Percentiles rank a stretch among this genome's conserved stretches.
Evolutionary conservation across 2,888 invertebrate species (phyloP).

Genomic region (Octonoba sinensis): DNA sequence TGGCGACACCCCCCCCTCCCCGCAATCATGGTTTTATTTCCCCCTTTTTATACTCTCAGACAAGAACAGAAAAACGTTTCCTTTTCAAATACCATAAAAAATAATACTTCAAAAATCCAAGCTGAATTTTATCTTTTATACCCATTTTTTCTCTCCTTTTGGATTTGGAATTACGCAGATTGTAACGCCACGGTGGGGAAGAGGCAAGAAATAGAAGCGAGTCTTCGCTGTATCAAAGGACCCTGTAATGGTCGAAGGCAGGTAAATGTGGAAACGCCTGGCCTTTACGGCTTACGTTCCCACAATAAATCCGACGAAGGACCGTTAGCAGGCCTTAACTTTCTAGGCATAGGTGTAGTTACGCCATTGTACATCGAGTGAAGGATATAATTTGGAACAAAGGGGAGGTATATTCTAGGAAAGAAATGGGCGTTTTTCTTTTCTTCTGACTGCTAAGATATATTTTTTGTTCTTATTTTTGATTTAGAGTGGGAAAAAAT

Average conservation of each 20-base stretch:
- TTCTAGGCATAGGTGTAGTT: slow-evolving; percentile 39
- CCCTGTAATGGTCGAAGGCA: slow-evolving; percentile 41
- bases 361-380: slow-evolving; percentile 38
- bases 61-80: slow-evolving; percentile 24
- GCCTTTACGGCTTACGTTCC: slow-evolving; percentile 59
- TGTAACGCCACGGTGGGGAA: slow-evolving; percentile 7
- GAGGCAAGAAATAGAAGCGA: too few species aligned
- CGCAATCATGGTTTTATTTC: slow-evolving; percentile 14
- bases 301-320: slow-evolving; percentile 48
- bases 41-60: slow-evolving; percentile 5
- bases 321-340: slow-evolving; percentile 49
- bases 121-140: slow-evolving; percentile 30
- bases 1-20: slow-evolving; percentile 26
- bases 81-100: slow-evolving; percentile 44
- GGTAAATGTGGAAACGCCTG: slow-evolving; percentile 57
- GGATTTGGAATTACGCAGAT: slow-evolving; percentile 47
- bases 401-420: slow-evolving; percentile 34
- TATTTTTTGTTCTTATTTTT: slow-evolving; percentile 12
- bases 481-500: slow-evolving; percentile 27
- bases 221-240: slow-evolving; percentile 10
- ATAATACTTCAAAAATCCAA: slow-evolving; percentile 42
- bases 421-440: not conserved
- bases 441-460: too few species aligned
- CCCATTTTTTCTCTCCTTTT: slow-evolving; percentile 22
- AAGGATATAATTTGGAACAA: slow-evolving; percentile 58